Evolutionary conservation across 1,140 invertebrate genomes (phyloP).

Genomic region (Aricia agestis): DNA sequence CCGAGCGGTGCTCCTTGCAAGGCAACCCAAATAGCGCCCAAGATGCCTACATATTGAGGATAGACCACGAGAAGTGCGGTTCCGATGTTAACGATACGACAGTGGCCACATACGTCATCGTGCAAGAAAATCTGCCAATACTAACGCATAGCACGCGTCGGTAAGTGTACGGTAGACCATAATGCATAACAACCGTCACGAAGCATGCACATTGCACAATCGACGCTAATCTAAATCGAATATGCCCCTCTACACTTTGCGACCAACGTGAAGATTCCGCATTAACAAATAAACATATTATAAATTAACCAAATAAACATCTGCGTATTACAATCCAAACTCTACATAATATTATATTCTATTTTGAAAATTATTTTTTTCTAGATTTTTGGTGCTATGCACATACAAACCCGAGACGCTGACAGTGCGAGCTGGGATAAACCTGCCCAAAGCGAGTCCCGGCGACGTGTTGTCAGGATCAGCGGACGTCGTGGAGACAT

Average conservation of each 20-base stretch:
- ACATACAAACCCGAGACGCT: conserved; percentile 87
- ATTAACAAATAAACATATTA: too few species aligned
- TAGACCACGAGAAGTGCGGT: conserved; percentile 85
- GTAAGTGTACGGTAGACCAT: conserved; percentile 39
- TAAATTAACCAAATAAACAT: too few species aligned
- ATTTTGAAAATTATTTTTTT: conserved; percentile 7
- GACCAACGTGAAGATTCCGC: too few species aligned
- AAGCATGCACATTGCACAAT: too few species aligned
- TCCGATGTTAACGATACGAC: conserved; percentile 83
- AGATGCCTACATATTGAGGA: conserved; percentile 83
- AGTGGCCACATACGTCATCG: conserved; percentile 86
- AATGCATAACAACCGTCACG: too few species aligned
- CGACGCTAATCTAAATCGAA: too few species aligned
- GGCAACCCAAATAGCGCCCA: conserved; percentile 80
- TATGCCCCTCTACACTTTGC: too few species aligned
- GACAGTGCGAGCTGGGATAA: conserved; percentile 85
- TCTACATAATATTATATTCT: too few species aligned
- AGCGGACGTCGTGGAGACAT: conserved; percentile 67
- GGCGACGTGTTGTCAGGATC: conserved; percentile 61
- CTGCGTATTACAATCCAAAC: too few species aligned
- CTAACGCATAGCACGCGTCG: conserved; percentile 87
- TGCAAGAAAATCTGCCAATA: conserved; percentile 88
- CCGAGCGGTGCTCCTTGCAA: conserved; percentile 78
- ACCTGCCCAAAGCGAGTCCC: conserved; percentile 77
- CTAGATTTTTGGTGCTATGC: conserved; percentile 84